A percentile compares a stretch with the other conserved stretches of the same genome.
These are phyloP conservation scores for Trileptium ribeirensis DNA, from an alignment of 2,888 invertebrate species.

Conservation along the genomic window DNA sequence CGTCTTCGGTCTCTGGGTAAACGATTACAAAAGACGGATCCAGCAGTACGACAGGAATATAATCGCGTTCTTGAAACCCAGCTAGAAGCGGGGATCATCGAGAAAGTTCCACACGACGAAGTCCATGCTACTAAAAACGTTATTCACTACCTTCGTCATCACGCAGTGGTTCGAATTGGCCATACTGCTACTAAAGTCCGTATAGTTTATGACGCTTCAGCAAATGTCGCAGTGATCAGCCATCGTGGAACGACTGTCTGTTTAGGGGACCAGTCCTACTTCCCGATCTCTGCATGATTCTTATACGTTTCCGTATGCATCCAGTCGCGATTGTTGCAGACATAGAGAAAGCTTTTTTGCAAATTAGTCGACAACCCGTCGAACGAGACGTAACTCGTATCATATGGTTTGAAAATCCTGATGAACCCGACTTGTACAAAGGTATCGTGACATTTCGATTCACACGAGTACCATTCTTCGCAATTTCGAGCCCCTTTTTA, in stretches of 20 bases:
- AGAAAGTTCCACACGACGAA: not conserved
- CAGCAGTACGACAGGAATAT: too few species aligned
- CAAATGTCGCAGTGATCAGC: constrained; percentile 16
- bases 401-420: too few species aligned
- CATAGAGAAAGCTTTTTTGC: too few species aligned
- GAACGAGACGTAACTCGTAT: constrained; percentile 30
- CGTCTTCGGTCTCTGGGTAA: constrained; percentile 16
- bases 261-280: constrained; percentile 29
- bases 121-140: not conserved
- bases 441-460: constrained; percentile 34
- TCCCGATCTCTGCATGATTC: constrained; percentile 25
- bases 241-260: constrained; percentile 32
- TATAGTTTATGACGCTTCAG: constrained; percentile 38
- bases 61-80: too few species aligned
- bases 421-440: too few species aligned
- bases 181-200: constrained; percentile 36
- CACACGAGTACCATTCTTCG: constrained; percentile 34
- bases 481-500: constrained; percentile 29
- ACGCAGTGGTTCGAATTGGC: constrained; percentile 27
- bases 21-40: too few species aligned
- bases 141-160: constrained; percentile 33
- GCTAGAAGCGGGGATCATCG: constrained; percentile 20
- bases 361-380: too few species aligned
- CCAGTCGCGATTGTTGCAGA: constrained; percentile 28
- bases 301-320: constrained; percentile 25